Evolutionary conservation across 2,888 invertebrate species (phyloP).

Genomic region (Encarsia formosa): DNA sequence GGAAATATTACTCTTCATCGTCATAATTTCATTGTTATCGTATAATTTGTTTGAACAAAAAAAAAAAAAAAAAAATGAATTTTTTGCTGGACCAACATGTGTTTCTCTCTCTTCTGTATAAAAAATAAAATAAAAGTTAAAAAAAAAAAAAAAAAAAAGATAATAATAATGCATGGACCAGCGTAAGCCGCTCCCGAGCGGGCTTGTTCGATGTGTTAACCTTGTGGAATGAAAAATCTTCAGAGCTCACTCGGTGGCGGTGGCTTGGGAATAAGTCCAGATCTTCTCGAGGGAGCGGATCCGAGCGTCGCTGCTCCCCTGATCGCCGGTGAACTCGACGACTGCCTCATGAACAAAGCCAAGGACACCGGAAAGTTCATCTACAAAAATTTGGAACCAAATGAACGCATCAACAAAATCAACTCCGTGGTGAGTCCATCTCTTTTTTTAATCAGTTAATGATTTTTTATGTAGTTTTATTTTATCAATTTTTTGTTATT

Average conservation of each 20-base stretch:
- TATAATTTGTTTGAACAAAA: not conserved
- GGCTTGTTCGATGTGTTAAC: slow-evolving; percentile 11
- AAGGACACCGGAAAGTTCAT: slow-evolving; percentile 82
- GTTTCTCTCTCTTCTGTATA: slow-evolving; percentile 3
- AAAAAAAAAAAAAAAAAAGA: not conserved
- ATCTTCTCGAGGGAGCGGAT: slow-evolving; percentile 48
- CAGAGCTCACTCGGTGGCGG: slow-evolving; percentile 49
- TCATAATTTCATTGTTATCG: no score
- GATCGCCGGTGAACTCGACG: slow-evolving; percentile 59
- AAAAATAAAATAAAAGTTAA: slow-evolving; percentile 1
- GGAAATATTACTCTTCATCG: no score
- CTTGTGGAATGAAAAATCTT: slow-evolving; percentile 28
- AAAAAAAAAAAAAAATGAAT: not conserved
- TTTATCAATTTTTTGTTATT: no score
- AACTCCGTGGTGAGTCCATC: slow-evolving; percentile 72
- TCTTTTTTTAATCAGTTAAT: no score
- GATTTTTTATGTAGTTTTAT: no score
- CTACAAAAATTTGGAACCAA: slow-evolving; percentile 66
- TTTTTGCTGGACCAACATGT: slow-evolving; percentile 10
- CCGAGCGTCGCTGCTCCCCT: slow-evolving; percentile 45
- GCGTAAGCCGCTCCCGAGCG: not conserved
- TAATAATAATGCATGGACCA: slow-evolving; percentile 18
- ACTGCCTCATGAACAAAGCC: slow-evolving; percentile 82
- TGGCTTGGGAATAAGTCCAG: slow-evolving; percentile 47
- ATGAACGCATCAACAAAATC: slow-evolving; percentile 71